Conservation (phyloP, 2,888 invertebrate genomes). For the Phorcus lineatus region DNA sequence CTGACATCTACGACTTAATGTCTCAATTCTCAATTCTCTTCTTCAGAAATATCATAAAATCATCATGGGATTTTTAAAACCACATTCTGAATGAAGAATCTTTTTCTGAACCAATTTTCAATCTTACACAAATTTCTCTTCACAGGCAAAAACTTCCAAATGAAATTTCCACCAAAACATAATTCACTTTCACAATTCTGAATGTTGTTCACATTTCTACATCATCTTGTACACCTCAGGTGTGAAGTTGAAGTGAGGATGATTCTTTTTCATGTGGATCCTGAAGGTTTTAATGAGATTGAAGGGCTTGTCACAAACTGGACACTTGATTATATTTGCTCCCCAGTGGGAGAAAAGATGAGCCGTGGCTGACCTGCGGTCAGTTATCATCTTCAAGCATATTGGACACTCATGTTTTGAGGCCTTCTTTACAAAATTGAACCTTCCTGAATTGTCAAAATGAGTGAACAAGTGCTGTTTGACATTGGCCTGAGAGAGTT, state of each 20-base stretch:
- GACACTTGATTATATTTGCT: not conserved
- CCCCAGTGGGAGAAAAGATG: conserved; percentile 1
- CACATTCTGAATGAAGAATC: too few species aligned
- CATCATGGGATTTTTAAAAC: too few species aligned
- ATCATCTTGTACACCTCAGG: too few species aligned
- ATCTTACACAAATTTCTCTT: too few species aligned
- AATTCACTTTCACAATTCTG: too few species aligned
- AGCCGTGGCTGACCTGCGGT: not conserved
- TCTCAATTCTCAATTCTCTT: too few species aligned
- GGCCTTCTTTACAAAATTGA: not conserved
- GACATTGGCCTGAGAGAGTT: not conserved
- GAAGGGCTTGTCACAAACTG: not conserved
- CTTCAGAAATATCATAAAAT: too few species aligned
- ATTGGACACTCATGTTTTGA: not conserved
- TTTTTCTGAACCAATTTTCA: too few species aligned
- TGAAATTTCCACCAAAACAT: too few species aligned
- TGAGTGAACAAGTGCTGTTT: not conserved
- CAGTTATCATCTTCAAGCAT: not conserved
- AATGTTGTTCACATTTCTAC: too few species aligned
- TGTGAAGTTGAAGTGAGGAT: not conserved
- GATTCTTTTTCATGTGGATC: not conserved
- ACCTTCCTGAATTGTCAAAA: not conserved
- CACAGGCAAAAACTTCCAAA: too few species aligned
- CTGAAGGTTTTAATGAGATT: not conserved
- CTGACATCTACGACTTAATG: too few species aligned